phyloP scores from a whole-genome alignment of 2,888 invertebrate genomes.

The Malachius bipustulatus region DNA sequence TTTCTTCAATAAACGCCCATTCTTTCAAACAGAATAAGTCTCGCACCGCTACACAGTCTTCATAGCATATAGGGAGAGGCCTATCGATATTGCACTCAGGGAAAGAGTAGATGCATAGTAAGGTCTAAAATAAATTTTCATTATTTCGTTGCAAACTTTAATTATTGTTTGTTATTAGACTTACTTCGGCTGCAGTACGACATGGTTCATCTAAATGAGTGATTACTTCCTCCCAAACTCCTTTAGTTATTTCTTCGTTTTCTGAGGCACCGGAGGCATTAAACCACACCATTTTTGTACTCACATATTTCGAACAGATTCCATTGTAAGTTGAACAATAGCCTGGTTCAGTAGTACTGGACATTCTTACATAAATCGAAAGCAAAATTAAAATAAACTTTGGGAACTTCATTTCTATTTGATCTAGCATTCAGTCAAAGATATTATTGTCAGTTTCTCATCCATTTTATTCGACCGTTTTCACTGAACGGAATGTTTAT shows the following conservation, averaged over 20 bases:
- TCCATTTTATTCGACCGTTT: too few species aligned
- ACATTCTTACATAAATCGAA: too few species aligned
- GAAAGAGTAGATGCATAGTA: conserved; percentile 86
- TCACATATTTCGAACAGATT: too few species aligned
- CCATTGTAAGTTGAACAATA: too few species aligned
- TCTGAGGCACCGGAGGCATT: conserved; percentile 54
- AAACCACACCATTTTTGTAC: too few species aligned
- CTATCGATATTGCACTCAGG: conserved; percentile 56
- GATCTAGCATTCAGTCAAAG: too few species aligned
- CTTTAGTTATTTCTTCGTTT: conserved; percentile 76
- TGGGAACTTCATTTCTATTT: too few species aligned
- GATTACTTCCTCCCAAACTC: conserved; percentile 80
- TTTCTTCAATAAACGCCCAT: conserved; percentile 84
- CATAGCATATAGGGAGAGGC: conserved; percentile 75
- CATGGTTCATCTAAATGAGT: conserved; percentile 70
- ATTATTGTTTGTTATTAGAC: too few species aligned
- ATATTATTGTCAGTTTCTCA: too few species aligned
- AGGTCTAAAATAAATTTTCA: conserved; percentile 42
- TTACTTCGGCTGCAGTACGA: conserved; percentile 70
- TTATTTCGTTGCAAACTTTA: background rate
- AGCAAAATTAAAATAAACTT: too few species aligned
- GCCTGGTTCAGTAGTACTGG: too few species aligned
- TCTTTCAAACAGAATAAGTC: conserved; percentile 87
- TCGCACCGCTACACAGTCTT: conserved; percentile 86
- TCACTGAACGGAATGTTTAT: too few species aligned